Evolutionary conservation across 2,888 invertebrate species (phyloP), one percentile per base, ranked within the genome.

Genomic region (Aspidiotus rigidus): DNA sequence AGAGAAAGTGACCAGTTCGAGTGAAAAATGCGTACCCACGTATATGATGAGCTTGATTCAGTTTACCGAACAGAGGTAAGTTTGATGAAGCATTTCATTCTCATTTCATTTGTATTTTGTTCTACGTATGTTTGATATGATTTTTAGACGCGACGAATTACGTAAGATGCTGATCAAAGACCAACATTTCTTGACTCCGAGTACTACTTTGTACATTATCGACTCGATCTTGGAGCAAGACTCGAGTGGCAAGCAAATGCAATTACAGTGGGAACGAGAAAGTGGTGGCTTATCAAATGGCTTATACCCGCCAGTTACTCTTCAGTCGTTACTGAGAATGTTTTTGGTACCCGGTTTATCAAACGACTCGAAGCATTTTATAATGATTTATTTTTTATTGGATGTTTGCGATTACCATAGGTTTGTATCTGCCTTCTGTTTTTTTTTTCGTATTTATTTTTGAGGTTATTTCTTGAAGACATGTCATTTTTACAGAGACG

Each of bases 231-330:
- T 88, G 17, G 81, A 81, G 56, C 78, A 82, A 13, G 85, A 86
- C 74, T 86, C 86, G 73, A 83, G 83, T 0, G 82, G 83, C 16
- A 54, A 53, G 11, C 56, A 67, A 41, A 67, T 74, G n/a, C 72
- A 72, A 15, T 71, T 71, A 1, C 81, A 86, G 74, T 90, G 89
- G 89, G 80, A 83, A 73, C 71, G 72, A 11, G 83, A 83, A 56
- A 81, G 83, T 2, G 85, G 84, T 41, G 73, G 75, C 57, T 64
- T 71, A 6, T 78, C 78, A 39, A 69, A 72, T 61, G 87, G 88
- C 0, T 76, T 84, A 6, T 95, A 94, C 79, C 94, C 94, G 0
- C 93, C 94, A 0, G 85, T 87, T 0, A 90, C 90, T 0, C 78
- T 94, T 42, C 89, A 91, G 77, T 84, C 90, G 0, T 78, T 93